Base-by-base conservation (phyloP, 2,797 vertebrate genomes). In the Siniperca obscura region DNA sequence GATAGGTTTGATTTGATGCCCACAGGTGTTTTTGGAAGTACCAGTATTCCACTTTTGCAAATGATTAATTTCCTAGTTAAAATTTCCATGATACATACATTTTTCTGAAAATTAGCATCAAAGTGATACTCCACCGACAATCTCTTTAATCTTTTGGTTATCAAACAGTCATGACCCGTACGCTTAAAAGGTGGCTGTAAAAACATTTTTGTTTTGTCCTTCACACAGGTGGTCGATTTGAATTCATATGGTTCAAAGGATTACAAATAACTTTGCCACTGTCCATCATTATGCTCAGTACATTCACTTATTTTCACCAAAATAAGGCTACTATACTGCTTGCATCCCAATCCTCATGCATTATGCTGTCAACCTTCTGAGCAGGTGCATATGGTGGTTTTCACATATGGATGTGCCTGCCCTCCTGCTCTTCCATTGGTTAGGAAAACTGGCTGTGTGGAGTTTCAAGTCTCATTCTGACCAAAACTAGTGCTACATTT, bases 1-100 rank as follows among this genome's bases (percentile, higher is more conserved):
- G 6, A 70, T 80, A 1, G 34, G 25, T 72, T 27, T 50, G 7
- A 44, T 38, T 60, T 53, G 34, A 46, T 82, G 65, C 50, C 42
- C 16, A 8, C 21, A 16, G 36, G 25, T 42, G 53, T 61, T 30
- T 50, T 11, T 38, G 13, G 27, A 65, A 53, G 22, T 3, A n/a
- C 7, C 19, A 6, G n/a, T 1, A 30, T 52, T 71, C 27, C 21
- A n/a, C 7, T 21, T 71, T 59, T 27, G 4, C 8, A 50, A 34
- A 52, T 25, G 36, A 50, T 27, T 5, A 19, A 36, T 70, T 44
- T 27, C 16, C 6, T 17, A 14, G 1, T 57, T 55, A 12, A 13
- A 55, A 34, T 55, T 7, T 40, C 7, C 9, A 27, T 14, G 2
- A 46, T 34, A 22, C 7, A 25, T 25, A 8, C 2, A 16, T 40